A percentile compares a stretch with the other conserved stretches of the same genome.
These are phyloP conservation scores for Nasonovia ribisnigri DNA, from an alignment of 2,888 invertebrate species.

Conservation along the genomic window DNA sequence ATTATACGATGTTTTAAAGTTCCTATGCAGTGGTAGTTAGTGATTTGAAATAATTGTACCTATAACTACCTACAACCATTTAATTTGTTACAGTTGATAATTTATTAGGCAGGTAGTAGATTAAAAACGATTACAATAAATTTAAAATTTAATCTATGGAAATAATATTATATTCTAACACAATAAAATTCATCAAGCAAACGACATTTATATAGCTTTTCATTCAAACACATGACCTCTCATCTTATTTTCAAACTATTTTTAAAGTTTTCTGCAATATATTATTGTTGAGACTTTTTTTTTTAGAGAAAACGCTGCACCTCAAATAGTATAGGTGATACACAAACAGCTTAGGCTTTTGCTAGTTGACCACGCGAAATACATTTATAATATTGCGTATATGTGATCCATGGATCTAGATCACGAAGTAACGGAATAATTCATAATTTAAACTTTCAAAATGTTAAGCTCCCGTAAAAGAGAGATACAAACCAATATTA, in stretches of 20 bases:
- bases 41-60: neutral
- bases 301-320: neutral
- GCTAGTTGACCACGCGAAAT: neutral
- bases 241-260: neutral
- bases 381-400: neutral
- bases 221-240: neutral
- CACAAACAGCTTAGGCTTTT: too few relatives aligned
- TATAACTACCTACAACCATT: neutral
- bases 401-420: neutral
- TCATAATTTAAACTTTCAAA: constrained; percentile 20
- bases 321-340: neutral
- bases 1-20: neutral
- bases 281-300: neutral
- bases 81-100: neutral
- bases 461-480: neutral
- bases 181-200: neutral
- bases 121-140: neutral
- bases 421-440: neutral
- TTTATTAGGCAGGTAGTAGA: neutral
- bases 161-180: neutral
- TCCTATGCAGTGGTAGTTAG: neutral
- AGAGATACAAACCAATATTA: neutral
- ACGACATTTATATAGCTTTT: neutral
- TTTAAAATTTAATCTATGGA: neutral
- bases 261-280: neutral